A percentile compares a stretch with the other conserved stretches of the same genome.
These are phyloP conservation scores for Paedocypris micromegethes DNA, from an alignment of 2,797 vertebrate species.

Conservation along the genomic window DNA sequence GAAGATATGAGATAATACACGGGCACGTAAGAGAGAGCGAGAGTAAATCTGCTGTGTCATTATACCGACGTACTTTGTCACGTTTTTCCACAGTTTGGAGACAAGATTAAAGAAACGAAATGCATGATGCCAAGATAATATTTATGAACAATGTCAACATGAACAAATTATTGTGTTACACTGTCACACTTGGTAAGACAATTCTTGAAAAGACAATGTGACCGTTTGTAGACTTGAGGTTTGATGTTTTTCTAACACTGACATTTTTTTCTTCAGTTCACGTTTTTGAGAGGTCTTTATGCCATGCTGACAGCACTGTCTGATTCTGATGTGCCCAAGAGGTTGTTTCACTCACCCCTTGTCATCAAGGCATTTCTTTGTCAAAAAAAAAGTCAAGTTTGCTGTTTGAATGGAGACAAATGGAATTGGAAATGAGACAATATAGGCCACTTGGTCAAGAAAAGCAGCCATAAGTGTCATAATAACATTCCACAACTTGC, in stretches of 20 bases:
- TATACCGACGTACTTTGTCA: neutral
- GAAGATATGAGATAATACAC: slow-evolving; percentile 36
- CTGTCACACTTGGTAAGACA: too few relatives aligned
- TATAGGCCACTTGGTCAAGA: neutral
- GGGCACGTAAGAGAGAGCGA: slow-evolving; percentile 17
- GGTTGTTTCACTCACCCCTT: slow-evolving; percentile 19
- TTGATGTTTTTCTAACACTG: too few relatives aligned
- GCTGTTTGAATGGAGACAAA: slow-evolving; percentile 33
- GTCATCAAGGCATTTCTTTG: slow-evolving; percentile 15
- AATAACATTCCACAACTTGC: neutral
- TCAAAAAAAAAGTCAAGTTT: slow-evolving; percentile 25
- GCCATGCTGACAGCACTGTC: slow-evolving; percentile 32
- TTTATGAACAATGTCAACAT: too few relatives aligned
- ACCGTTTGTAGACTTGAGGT: too few relatives aligned
- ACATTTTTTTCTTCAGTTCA: too few relatives aligned
- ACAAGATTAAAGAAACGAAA: too few relatives aligned
- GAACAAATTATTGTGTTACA: too few relatives aligned
- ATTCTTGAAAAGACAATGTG: too few relatives aligned
- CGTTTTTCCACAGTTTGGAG: too few relatives aligned
- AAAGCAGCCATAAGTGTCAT: neutral
- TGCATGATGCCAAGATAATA: too few relatives aligned
- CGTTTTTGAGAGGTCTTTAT: slow-evolving; percentile 13
- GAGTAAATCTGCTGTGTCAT: slow-evolving; percentile 8
- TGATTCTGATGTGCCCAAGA: slow-evolving; percentile 42
- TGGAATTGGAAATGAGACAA: neutral